These are phyloP conservation scores for Prosopocoilus inquinatus DNA, from an alignment of 2,888 invertebrate species.

Conservation along the genomic window DNA sequence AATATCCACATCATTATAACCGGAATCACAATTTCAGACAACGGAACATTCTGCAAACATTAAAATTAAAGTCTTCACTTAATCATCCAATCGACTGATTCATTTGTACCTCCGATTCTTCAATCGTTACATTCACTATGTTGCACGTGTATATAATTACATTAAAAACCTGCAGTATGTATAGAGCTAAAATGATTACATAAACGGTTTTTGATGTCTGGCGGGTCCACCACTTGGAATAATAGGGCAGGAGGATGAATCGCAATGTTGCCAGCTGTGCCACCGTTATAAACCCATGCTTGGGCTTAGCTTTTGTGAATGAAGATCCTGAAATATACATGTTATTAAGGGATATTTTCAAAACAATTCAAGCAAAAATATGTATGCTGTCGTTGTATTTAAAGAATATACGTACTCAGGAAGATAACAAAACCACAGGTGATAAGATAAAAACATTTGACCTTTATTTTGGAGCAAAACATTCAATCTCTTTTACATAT, in stretches of 20 bases:
- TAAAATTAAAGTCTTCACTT: background rate
- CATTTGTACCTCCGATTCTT: slow-evolving; percentile 32
- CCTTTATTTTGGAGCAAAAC: background rate
- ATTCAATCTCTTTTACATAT: background rate
- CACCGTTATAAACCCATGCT: slow-evolving; percentile 84
- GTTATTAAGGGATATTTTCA: background rate
- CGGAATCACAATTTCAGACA: slow-evolving; percentile 72
- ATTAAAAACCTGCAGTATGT: slow-evolving; percentile 54
- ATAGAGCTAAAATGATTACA: slow-evolving; percentile 71
- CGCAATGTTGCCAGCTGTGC: slow-evolving; percentile 79
- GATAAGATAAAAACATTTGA: slow-evolving; percentile 5
- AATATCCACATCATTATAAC: slow-evolving; percentile 70
- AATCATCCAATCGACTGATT: background rate
- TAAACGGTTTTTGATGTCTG: slow-evolving; percentile 82
- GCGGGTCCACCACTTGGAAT: slow-evolving; percentile 86
- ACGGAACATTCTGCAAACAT: slow-evolving; percentile 55
- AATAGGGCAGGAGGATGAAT: slow-evolving; percentile 79
- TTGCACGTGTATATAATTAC: slow-evolving; percentile 50
- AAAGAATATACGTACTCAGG: background rate
- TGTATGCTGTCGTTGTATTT: background rate
- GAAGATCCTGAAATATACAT: slow-evolving; percentile 71
- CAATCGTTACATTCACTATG: slow-evolving; percentile 34
- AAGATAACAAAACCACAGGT: slow-evolving; percentile 5
- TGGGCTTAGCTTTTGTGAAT: slow-evolving; percentile 93
- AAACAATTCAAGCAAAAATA: background rate